Base-by-base conservation (phyloP, 2,113 vertebrate species). In the Rhineura floridana region DNA sequence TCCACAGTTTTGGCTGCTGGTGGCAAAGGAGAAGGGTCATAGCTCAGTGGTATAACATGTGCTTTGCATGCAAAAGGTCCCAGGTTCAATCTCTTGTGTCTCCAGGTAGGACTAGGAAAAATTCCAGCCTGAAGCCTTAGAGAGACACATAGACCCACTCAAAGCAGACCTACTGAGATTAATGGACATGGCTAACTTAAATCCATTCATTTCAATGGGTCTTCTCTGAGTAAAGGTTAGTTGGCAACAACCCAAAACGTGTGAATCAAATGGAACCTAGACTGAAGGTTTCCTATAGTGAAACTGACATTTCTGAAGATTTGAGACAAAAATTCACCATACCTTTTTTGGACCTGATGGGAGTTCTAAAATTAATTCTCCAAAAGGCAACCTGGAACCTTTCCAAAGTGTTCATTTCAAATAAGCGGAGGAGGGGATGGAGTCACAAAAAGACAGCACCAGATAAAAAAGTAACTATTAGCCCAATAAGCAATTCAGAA, bases 401-500 rank as follows among this genome's bases (percentile, higher is more conserved):
- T 87, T 87, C 48, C 80, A 83, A 77, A 36, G 25, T 44, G 39
- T 70, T 78, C 44, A 65, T 88, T 87, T 48, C 89, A 91, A 50
- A 0, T 33, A 33, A 76, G 3, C 33, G 44, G 79, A 17, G 17
- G 55, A 19, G 55, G 55, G 12, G 55, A 19, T 50, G 48, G 5
- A 5, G 4, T 0, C 33, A 1, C 73, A 3, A 2, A 6, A 25
- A 21, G 78, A 30, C 77, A 8, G n/a, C 39, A n/a, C 48, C 6
- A 69, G 73, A 81, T 76, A 70, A 23, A 44, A n/a, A 84, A 90
- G 23, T 82, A 75, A 80, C 88, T 91, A 87, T 87, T 83, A 84
- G 90, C 89, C 88, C 81, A 82, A 2, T 83, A 87, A 91, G 83
- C 42, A 81, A 72, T 91, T 86, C n/a, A 2, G 77, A 67, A 82